Evolutionary conservation across 2,113 vertebrate species (phyloP), one percentile per base, ranked within the genome.

Genomic region (Vicugna pacos): DNA sequence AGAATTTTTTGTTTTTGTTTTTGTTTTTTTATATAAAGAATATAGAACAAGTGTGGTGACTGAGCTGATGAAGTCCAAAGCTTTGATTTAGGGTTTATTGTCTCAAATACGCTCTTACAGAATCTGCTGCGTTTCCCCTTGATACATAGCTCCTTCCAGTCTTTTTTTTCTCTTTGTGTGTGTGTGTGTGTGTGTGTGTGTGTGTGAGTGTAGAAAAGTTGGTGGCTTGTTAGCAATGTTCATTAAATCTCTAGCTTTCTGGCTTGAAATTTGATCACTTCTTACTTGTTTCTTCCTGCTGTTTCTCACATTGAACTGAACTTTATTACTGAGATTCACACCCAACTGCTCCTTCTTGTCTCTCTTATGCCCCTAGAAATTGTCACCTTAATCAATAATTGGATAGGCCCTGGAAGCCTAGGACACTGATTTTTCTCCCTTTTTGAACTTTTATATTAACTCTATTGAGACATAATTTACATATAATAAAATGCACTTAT

Each of bases 401-500:
- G 26, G 17, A 6, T 48, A 35, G 38, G 26, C 11, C 16, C 69
- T 84, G 72, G 50, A 65, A 92, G 17, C 11, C 84, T 70, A 17
- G 54, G 52, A 50, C 58, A 70, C 6, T 75, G 42, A 56, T 5
- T 80, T 69, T 85, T 85, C 38, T 56, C 52, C 50, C 2, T 54
- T 94, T 85, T 64, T 17, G 50, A 69, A 6, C 56, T 67, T 89
- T 64, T 20, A 81, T 67, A 81, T 70, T 9, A n/a, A n/a, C n/a
- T n/a, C n/a, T 81, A 58, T 38, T 87, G 62, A 82, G 54, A 46
- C 42, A 56, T 76, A 91, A 54, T 87, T 95, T 83, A 69, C 38
- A 46, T 62, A 72, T 64, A 85, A 91, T 67, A 72, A 89, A 93
- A 89, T 91, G 19, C 32, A 70, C 20, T 26, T 76, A 73, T 80